Percentiles rank a stretch among this genome's conserved stretches.
Evolutionary conservation across 1,140 invertebrate species (phyloP).

Genomic region (Hypsibius dujardini): DNA sequence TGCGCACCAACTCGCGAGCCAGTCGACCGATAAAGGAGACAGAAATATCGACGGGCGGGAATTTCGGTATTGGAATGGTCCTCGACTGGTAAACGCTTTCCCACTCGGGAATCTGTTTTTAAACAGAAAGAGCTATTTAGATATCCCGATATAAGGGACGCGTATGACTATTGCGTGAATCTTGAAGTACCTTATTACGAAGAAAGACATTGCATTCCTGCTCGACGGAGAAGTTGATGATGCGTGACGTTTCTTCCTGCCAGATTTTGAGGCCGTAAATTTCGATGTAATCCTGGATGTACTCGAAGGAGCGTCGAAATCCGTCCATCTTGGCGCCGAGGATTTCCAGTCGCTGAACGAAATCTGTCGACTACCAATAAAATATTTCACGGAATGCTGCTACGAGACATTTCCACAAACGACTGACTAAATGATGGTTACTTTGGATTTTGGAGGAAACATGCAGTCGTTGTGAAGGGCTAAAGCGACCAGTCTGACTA

Average conservation of each 20-base stretch:
- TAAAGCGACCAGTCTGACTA: slow-evolving; percentile 63
- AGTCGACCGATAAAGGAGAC: slow-evolving; percentile 78
- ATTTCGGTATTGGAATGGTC: slow-evolving; percentile 50
- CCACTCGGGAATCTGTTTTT: slow-evolving; percentile 43
- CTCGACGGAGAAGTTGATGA: slow-evolving; percentile 79
- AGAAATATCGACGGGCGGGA: slow-evolving; percentile 46
- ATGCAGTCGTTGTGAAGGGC: slow-evolving; percentile 49
- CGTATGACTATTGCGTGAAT: too few species aligned
- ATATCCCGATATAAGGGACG: too few species aligned
- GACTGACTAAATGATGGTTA: slow-evolving; percentile 26
- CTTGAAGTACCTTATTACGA: slow-evolving; percentile 39
- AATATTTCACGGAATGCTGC: slow-evolving; percentile 2
- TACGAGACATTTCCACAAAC: slow-evolving; percentile 20
- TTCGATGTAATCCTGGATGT: slow-evolving; percentile 93
- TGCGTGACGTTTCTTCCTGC: slow-evolving; percentile 71
- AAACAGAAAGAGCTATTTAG: too few species aligned
- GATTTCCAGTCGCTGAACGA: slow-evolving; percentile 51
- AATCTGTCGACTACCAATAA: slow-evolving; percentile 40
- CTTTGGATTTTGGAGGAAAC: slow-evolving; percentile 51
- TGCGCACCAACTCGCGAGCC: slow-evolving; percentile 58
- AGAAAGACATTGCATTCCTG: slow-evolving; percentile 72
- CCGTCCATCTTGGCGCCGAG: slow-evolving; percentile 73
- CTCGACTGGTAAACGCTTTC: slow-evolving; percentile 46
- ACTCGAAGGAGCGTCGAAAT: slow-evolving; percentile 81
- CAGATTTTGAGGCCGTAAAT: slow-evolving; percentile 86